Evolutionary conservation across 2,888 invertebrate species (phyloP).

Genomic region (Empis livida): DNA sequence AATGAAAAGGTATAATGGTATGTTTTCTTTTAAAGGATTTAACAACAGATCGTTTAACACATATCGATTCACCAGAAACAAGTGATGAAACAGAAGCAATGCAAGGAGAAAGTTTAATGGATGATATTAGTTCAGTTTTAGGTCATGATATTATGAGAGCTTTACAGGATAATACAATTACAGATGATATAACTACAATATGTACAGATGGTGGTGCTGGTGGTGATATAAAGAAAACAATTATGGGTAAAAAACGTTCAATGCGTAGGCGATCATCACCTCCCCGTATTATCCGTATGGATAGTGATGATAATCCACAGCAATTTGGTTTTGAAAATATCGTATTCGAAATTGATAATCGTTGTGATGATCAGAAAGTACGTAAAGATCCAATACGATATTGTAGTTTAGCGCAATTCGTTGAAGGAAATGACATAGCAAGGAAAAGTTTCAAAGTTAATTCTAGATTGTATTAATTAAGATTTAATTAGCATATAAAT

Average conservation of each 20-base stretch:
- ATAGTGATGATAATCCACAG: slow-evolving; percentile 31
- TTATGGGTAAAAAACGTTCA: slow-evolving; percentile 15
- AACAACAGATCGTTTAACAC: slow-evolving; percentile 44
- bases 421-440: slow-evolving; percentile 72
- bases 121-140: slow-evolving; percentile 63
- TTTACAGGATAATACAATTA: slow-evolving; percentile 54
- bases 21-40: slow-evolving; percentile 31
- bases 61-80: slow-evolving; percentile 72
- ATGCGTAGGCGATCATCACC: slow-evolving; percentile 40
- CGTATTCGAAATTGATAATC: slow-evolving; percentile 45
- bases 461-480: background rate
- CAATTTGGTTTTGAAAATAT: slow-evolving; percentile 61
- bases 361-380: slow-evolving; percentile 37
- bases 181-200: slow-evolving; percentile 56
- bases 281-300: slow-evolving; percentile 40
- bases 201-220: slow-evolving; percentile 39
- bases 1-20: background rate
- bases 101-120: slow-evolving; percentile 66
- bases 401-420: slow-evolving; percentile 69
- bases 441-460: slow-evolving; percentile 55
- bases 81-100: slow-evolving; percentile 63
- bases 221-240: slow-evolving; percentile 17
- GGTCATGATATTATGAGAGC: slow-evolving; percentile 54
- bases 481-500: background rate
- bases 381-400: slow-evolving; percentile 46